These are phyloP conservation scores for Euphysa ruthae DNA, from an alignment of 30 jellyfish, hydroid and myxozoan species.

Conservation along the genomic window DNA sequence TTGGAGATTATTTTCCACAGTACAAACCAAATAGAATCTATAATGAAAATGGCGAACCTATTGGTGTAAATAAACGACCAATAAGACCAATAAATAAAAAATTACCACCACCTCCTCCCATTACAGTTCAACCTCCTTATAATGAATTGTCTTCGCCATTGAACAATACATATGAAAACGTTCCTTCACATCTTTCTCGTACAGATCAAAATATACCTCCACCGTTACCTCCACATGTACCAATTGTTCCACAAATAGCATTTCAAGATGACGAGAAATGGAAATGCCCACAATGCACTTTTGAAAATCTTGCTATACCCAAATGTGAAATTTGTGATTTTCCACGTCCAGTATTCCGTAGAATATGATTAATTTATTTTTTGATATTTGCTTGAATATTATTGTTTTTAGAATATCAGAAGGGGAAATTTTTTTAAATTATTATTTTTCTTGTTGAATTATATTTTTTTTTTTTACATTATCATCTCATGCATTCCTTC, in stretches of 20 bases:
- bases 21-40: too few relatives aligned
- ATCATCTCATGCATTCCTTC: too few relatives aligned
- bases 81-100: not conserved
- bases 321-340: conserved; percentile 25
- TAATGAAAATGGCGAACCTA: too few relatives aligned
- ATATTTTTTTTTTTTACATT: too few relatives aligned
- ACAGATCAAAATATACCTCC: not conserved
- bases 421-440: too few relatives aligned
- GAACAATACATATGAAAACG: not conserved
- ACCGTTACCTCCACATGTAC: conserved; percentile 14
- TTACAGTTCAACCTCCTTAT: not conserved
- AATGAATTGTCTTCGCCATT: not conserved
- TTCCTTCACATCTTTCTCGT: not conserved
- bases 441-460: too few relatives aligned
- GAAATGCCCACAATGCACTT: conserved; percentile 32
- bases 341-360: not conserved
- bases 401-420: too few relatives aligned
- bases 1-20: not conserved
- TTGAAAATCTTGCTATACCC: conserved; percentile 1
- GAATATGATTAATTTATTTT: too few relatives aligned
- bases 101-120: not conserved
- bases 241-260: not conserved
- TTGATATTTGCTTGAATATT: too few relatives aligned
- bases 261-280: not conserved
- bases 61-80: too few relatives aligned